These are phyloP conservation scores for Seira ritae DNA, from an alignment of 2,888 invertebrate genomes.

Conservation along the genomic window DNA sequence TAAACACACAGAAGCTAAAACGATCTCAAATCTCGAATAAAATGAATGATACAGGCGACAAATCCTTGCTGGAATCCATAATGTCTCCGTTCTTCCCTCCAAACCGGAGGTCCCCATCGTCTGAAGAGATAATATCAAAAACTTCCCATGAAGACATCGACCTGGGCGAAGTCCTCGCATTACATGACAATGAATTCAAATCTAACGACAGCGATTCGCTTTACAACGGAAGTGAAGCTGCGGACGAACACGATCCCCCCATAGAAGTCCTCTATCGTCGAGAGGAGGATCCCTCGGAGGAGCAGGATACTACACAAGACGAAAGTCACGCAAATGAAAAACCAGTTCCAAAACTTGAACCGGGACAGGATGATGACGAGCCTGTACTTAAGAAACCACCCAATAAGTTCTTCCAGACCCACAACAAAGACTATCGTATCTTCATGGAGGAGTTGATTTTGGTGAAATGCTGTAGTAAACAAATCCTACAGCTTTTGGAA, in stretches of 20 bases:
- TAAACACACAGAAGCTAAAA: no score
- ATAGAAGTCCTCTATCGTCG: not conserved
- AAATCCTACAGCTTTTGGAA: constrained; percentile 32
- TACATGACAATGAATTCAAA: not conserved
- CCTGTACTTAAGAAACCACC: not conserved
- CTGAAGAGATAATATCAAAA: no score
- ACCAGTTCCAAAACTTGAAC: not conserved
- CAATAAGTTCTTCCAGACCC: constrained; percentile 12
- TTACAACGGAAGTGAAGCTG: not conserved
- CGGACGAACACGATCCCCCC: not conserved
- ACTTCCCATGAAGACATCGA: not conserved
- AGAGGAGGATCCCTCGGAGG: not conserved
- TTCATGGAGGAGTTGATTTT: constrained; percentile 46
- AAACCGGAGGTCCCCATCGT: no score
- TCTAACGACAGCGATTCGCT: not conserved
- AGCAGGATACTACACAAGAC: not conserved
- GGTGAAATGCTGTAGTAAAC: constrained; percentile 32
- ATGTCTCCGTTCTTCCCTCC: not conserved
- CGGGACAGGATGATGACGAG: not conserved
- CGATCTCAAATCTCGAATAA: no score
- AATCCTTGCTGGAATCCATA: not conserved
- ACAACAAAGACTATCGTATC: constrained; percentile 11
- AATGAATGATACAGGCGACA: no score
- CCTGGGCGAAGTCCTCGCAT: not conserved
- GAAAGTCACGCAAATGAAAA: no score